Evolutionary conservation across 2,113 vertebrate genomes (phyloP), one percentile per base, ranked within the genome.

Genomic region (Tricholaema leucomelas): DNA sequence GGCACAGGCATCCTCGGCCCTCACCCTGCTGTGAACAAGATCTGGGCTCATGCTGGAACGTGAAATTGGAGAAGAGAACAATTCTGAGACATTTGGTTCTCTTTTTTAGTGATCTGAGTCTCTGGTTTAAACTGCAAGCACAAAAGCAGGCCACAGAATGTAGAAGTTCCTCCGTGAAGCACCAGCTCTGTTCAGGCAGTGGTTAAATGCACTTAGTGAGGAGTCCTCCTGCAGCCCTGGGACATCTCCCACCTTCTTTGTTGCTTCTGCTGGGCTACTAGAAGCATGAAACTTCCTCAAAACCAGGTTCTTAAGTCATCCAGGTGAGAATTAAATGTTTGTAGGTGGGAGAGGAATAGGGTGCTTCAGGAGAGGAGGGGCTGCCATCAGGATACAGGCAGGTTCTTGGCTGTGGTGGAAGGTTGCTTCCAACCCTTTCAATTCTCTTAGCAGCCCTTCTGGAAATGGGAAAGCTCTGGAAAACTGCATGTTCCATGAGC

Each of bases 401-500:
- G 58, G 71, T 70, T 77, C 86, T 89, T 92, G 59, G 96, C 93
- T 71, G 65, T 64, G 28, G 86, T 64, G 52, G 75, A 92, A 96
- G 87, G 54, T 77, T 88, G 4, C 82, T 87, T 87, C 4, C 42
- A 88, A 72, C 89, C 35, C 78, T 95, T 95, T 97, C 35, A 92
- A 64, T 81, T 94, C 82, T 93, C 56, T 63, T 87, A 91, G 89
- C 20, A 84, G 61, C 35, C 59, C 30, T 94, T 94, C 85, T 92
- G 91, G 97, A 96, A 95, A 91, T 89, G 90, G 31, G 81, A 77
- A 86, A 95, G 42, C 63, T 94, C 88, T 76, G 80, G 85, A 35
- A 91, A 94, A 91, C 40, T 72, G 40, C 95, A 89, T 95, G 90
- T 95, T 94, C 77, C 87, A 84, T 65, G 94, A 95, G 46, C 70